phyloP scores from a whole-genome alignment of 2,888 invertebrate genomes.

The Trichopria drosophilae region DNA sequence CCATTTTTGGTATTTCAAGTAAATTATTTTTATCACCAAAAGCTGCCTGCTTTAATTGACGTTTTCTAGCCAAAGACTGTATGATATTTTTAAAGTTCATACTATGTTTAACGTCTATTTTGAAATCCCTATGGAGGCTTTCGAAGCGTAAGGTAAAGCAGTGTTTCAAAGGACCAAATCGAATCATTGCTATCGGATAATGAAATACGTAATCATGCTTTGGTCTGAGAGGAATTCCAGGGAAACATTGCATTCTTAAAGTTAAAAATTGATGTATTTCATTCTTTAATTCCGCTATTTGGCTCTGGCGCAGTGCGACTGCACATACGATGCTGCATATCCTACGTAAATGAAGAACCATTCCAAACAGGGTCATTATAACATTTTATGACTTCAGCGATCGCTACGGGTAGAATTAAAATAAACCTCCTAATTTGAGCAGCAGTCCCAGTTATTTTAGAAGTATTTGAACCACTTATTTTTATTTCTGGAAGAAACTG shows the following conservation, averaged over 20 bases:
- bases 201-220: not conserved
- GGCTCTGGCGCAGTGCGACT: constrained; percentile 26
- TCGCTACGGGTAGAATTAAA: constrained; percentile 24
- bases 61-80: not conserved
- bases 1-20: too few species aligned
- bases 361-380: constrained; percentile 25
- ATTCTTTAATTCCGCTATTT: constrained; percentile 21
- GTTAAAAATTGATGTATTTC: constrained; percentile 28
- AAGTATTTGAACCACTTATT: too few species aligned
- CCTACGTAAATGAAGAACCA: constrained; percentile 29
- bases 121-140: constrained; percentile 38
- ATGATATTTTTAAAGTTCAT: constrained; percentile 38
- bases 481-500: too few species aligned
- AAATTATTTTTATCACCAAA: too few species aligned
- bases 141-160: constrained; percentile 19
- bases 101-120: constrained; percentile 25
- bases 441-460: constrained; percentile 27
- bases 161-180: not conserved
- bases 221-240: constrained; percentile 5
- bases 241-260: constrained; percentile 28
- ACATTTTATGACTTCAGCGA: constrained; percentile 25
- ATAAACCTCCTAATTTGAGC: constrained; percentile 31
- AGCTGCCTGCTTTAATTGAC: not conserved
- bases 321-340: constrained; percentile 31
- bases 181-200: not conserved